Percentiles rank a stretch among this genome's conserved stretches.
These are phyloP conservation scores for Scolanthus callimorphus DNA, from an alignment of 92 coral and sea anemone species.

Conservation along the genomic window DNA sequence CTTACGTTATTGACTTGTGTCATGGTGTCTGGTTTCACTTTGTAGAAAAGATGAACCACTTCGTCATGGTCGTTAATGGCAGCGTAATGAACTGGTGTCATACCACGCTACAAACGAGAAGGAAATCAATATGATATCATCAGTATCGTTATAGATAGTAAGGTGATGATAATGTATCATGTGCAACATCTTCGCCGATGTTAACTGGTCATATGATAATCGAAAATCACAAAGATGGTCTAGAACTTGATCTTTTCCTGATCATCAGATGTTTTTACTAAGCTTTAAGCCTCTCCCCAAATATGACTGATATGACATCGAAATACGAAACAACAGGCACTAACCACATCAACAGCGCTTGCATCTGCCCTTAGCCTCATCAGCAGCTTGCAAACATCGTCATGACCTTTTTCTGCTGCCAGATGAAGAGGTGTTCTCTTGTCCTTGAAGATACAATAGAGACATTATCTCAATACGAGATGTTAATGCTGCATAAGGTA, in stretches of 20 bases:
- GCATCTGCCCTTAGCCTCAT: conserved; percentile 71
- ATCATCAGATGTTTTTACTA: too few species aligned
- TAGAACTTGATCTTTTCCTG: too few species aligned
- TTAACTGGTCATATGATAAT: neutral
- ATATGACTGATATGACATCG: too few species aligned
- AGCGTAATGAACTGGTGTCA: conserved; percentile 97
- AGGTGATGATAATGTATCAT: too few species aligned
- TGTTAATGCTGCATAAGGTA: too few species aligned
- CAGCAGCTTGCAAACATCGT: conserved; percentile 71
- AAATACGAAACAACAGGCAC: too few species aligned
- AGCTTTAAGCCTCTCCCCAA: too few species aligned
- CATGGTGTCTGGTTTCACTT: conserved; percentile 71
- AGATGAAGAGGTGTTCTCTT: conserved; percentile 85
- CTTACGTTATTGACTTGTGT: conserved; percentile 78
- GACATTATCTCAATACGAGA: too few species aligned
- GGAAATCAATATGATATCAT: neutral
- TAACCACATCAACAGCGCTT: conserved; percentile 65
- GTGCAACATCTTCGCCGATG: neutral
- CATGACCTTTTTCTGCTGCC: conserved; percentile 73
- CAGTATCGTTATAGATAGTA: too few species aligned
- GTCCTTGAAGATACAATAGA: conserved; percentile 57
- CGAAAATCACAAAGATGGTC: neutral
- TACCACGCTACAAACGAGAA: conserved; percentile 66
- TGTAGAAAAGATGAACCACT: conserved; percentile 73
- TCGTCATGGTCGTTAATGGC: conserved; percentile 78